Evolutionary conservation across 2,113 vertebrate genomes (phyloP).

Genomic region (Phaethornis superciliosus): DNA sequence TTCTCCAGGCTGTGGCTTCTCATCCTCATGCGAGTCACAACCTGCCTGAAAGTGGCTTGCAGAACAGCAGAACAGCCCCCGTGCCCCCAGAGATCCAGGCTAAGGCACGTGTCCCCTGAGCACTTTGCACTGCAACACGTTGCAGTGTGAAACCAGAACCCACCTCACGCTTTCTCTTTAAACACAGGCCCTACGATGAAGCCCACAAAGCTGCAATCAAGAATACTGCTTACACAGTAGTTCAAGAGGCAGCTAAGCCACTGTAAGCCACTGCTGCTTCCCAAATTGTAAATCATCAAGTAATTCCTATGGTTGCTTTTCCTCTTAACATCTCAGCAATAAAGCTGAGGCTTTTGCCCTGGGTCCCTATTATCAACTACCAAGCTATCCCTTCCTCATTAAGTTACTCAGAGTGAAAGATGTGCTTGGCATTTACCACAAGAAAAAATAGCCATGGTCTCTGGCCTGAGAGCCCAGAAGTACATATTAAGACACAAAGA

Average conservation of each 20-base stretch:
- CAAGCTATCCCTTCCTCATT: neutral
- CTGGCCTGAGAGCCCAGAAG: neutral
- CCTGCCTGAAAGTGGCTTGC: neutral
- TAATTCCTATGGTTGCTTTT: neutral
- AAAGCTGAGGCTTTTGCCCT: slow-evolving; percentile 48
- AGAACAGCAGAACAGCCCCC: neutral
- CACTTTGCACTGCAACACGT: fast-evolving
- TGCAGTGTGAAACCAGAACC: neutral
- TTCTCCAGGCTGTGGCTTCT: neutral
- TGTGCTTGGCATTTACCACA: neutral
- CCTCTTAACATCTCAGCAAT: slow-evolving; percentile 5
- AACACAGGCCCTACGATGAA: neutral
- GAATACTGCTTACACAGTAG: slow-evolving; percentile 45
- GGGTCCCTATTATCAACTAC: neutral
- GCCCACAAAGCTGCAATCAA: slow-evolving; percentile 31
- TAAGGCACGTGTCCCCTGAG: neutral
- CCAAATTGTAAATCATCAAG: slow-evolving; percentile 37
- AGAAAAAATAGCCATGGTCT: fast-evolving
- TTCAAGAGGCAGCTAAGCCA: neutral
- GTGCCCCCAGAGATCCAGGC: fast-evolving
- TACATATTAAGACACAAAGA: neutral
- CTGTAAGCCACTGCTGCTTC: neutral
- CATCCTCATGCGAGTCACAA: fast-evolving
- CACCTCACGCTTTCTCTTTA: neutral
- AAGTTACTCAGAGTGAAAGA: neutral